Base-by-base conservation (phyloP, 2,797 vertebrate genomes). In the Avahi laniger region DNA sequence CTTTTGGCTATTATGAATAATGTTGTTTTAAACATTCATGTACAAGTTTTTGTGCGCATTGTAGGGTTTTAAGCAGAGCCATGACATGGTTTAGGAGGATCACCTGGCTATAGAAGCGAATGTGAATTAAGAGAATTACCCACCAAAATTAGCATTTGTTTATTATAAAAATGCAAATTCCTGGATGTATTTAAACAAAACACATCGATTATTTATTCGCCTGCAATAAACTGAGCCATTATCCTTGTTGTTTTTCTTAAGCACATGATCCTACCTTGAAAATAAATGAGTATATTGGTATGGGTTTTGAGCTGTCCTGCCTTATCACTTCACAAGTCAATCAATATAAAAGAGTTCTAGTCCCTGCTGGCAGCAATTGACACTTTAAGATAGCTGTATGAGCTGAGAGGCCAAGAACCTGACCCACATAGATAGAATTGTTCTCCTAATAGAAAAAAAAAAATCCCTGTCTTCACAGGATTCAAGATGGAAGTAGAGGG, bases 271-370 rank as follows among this genome's bases (percentile, higher is more conserved):
- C 70, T 89, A 22, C 63, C 78, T 92, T 87, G 70, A 94, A 97
- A 78, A 93, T 89, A 89, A 96, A 48, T 72, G 57, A 73, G 22
- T 38, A n/a, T 90, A 69, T 83, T 82, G 87, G 83, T 93, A 46
- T 83, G 94, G 18, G 41, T 94, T 91, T 85, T 84, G 75, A 89
- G 95, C 65, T 83, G 52, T n/a, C 83, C 72, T 78, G 59, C 75
- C 70, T 96, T 78, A 82, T 65, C 89, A 63, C 86, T 75, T 95
- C 96, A 81, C 59, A 93, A 69, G 78, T 86, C 93, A 84, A 67
- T 97, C 94, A 91, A 38, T 76, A 91, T 88, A 96, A 84, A 91
- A 95, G 93, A 95, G 94, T 65, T 82, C 75, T 50, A 33, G 72
- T 81, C 80, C 80, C 69, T 59, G 30, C 84, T 84, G 80, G 91